A percentile compares a stretch with the other conserved stretches of the same genome.
These are phyloP conservation scores for Phenganax subtilis DNA, from an alignment of 92 coral and sea anemone species.

Conservation along the genomic window DNA sequence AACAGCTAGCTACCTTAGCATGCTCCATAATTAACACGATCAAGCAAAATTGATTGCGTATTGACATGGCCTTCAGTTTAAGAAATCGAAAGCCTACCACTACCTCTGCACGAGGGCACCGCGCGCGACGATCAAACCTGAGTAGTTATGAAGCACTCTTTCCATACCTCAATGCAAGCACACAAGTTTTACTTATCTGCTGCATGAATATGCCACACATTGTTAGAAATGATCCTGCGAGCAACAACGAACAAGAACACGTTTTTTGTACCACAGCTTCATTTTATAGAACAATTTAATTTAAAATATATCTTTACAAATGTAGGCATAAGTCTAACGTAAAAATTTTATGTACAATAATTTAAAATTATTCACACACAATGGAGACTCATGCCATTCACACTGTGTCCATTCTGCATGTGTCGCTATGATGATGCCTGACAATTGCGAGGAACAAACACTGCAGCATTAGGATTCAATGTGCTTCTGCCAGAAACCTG, in stretches of 20 bases:
- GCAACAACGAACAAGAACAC: not conserved
- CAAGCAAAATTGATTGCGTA: too few relatives aligned
- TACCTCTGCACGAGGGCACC: too few relatives aligned
- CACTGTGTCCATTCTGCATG: conserved; percentile 38
- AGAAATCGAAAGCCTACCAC: too few relatives aligned
- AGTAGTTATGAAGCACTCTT: too few relatives aligned
- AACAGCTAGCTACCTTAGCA: not conserved
- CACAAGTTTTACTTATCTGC: too few relatives aligned
- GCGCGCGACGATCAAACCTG: too few relatives aligned
- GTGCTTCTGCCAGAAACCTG: conserved; percentile 64
- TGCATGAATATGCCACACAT: too few relatives aligned
- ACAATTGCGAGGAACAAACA: conserved; percentile 64
- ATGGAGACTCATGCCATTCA: conserved; percentile 51
- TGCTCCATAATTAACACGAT: not conserved
- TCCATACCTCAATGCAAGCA: too few relatives aligned
- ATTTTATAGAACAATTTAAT: conserved; percentile 34
- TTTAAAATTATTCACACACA: conserved; percentile 51
- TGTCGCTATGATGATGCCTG: conserved; percentile 60
- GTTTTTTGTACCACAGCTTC: conserved; percentile 3
- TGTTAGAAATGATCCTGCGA: too few relatives aligned
- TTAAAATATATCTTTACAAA: conserved; percentile 56
- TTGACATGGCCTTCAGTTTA: too few relatives aligned
- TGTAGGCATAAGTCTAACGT: conserved; percentile 57
- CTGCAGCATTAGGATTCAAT: conserved; percentile 96
- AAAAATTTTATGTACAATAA: conserved; percentile 61